A percentile compares a stretch with the other conserved stretches of the same genome.
Conservation (phyloP, 2,888 invertebrate genomes). For the Cetonia aurata region DNA sequence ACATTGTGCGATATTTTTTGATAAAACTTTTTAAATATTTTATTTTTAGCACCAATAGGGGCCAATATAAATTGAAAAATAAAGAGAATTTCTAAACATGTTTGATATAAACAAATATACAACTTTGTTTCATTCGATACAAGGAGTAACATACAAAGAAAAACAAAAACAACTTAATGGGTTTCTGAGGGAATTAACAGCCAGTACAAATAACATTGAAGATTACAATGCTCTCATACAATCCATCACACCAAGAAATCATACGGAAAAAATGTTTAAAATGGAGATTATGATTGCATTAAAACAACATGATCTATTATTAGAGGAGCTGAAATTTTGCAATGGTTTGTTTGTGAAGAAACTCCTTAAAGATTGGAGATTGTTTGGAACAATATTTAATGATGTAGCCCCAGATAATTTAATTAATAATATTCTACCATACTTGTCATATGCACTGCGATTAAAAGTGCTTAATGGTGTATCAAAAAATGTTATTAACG, state of each 20-base stretch:
- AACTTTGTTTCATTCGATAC: constrained; percentile 8
- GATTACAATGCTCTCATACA: constrained; percentile 33
- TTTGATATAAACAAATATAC: constrained; percentile 5
- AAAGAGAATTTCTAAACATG: neutral
- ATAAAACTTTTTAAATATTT: neutral
- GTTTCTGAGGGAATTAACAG: constrained; percentile 29
- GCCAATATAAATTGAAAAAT: neutral
- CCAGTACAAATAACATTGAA: constrained; percentile 11
- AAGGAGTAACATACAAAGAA: constrained; percentile 16
- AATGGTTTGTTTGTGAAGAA: constrained; percentile 42
- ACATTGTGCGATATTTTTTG: too few species aligned
- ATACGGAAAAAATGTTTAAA: constrained; percentile 46
- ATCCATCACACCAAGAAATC: constrained; percentile 38
- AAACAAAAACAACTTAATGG: constrained; percentile 40
- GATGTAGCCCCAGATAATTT: constrained; percentile 26
- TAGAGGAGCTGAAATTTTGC: constrained; percentile 42
- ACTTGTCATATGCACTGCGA: constrained; percentile 44
- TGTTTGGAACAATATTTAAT: constrained; percentile 38
- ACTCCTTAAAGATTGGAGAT: constrained; percentile 40
- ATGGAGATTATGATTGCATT: constrained; percentile 44
- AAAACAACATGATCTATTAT: constrained; percentile 32
- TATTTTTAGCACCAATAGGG: neutral
- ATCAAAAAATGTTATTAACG: constrained; percentile 37
- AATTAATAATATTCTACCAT: constrained; percentile 44
- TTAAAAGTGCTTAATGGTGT: constrained; percentile 44